These are phyloP conservation scores for Pardosa pseudoannulata DNA, from an alignment of 2,888 invertebrate species.

Conservation along the genomic window DNA sequence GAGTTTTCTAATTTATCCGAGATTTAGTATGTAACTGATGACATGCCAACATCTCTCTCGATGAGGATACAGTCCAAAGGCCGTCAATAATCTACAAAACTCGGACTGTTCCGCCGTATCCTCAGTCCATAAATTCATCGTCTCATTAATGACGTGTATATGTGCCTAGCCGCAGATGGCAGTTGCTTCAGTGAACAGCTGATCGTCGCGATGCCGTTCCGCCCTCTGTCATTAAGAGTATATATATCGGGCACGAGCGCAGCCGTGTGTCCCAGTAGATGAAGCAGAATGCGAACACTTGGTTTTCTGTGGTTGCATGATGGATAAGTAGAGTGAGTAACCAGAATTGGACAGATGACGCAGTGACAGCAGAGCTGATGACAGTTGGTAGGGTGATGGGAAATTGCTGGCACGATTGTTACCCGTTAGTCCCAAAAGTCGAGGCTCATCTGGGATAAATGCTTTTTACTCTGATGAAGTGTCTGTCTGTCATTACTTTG, in stretches of 20 bases:
- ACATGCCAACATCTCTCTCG: no score
- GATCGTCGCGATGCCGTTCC: background rate
- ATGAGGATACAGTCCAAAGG: no score
- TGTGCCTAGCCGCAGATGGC: background rate
- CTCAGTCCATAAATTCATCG: no score
- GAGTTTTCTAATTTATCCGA: no score
- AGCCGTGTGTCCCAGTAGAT: background rate
- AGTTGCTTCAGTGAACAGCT: constrained; percentile 3
- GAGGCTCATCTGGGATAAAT: no score
- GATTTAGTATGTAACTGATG: no score
- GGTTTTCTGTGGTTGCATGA: background rate
- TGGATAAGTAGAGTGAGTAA: background rate
- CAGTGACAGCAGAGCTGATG: background rate
- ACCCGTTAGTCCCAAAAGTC: background rate
- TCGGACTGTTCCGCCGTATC: no score
- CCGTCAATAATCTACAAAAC: no score
- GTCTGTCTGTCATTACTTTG: no score
- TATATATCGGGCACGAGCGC: background rate
- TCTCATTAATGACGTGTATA: no score
- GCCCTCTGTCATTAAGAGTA: background rate
- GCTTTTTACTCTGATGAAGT: no score
- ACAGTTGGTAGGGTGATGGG: background rate
- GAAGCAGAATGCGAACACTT: background rate
- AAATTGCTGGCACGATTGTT: background rate
- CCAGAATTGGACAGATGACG: background rate